Base-by-base conservation (phyloP, 2,113 vertebrate genomes). In the Hippocampus zosterae region DNA sequence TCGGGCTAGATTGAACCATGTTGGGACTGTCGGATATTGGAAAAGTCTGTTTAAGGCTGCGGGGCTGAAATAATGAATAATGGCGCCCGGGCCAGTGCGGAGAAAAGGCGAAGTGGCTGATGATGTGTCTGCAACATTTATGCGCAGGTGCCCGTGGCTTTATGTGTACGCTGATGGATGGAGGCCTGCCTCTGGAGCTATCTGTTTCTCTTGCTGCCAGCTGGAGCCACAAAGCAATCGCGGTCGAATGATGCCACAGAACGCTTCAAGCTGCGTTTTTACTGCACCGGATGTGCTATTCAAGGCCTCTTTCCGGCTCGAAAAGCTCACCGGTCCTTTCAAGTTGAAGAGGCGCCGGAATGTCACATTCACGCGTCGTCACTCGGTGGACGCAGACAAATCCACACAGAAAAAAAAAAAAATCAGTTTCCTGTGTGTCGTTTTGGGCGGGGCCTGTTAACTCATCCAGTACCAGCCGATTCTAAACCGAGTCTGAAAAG, bases 181-280 rank as follows among this genome's bases (percentile, higher is more conserved):
- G 52, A 70, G 37, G 56, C 79, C 76, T 75, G 73, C 67, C 59
- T 83, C 86, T 73, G 85, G 81, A 73, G 85, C 72, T 76, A 79
- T 85, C 78, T 81, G 82, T 72, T 85, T 80, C 80, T 88, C 86
- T 90, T 88, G 83, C 84, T 78, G 76, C 83, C 88, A 88, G 73
- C 75, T 79, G 68, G 73, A 77, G 64, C 71, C 73, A 59, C 50
- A 66, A 44, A 12, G 68, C 65, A 55, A n/a, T 63, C 46, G 76
- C 56, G 52, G 56, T 23, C 40, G 68, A 53, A 53, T 63, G 23
- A 64, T 67, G 69, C 48, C 6, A 27, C 56, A 2, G 9, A 8
- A 59, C 56, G 25, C n/a, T 65, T n/a, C 12, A 48, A 66, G 46
- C 62, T 57, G 23, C 9, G 1, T 78, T 85, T 65, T 85, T 65